These are phyloP conservation scores for Lasioglossum morio DNA, from an alignment of 2,888 invertebrate species.

Conservation along the genomic window DNA sequence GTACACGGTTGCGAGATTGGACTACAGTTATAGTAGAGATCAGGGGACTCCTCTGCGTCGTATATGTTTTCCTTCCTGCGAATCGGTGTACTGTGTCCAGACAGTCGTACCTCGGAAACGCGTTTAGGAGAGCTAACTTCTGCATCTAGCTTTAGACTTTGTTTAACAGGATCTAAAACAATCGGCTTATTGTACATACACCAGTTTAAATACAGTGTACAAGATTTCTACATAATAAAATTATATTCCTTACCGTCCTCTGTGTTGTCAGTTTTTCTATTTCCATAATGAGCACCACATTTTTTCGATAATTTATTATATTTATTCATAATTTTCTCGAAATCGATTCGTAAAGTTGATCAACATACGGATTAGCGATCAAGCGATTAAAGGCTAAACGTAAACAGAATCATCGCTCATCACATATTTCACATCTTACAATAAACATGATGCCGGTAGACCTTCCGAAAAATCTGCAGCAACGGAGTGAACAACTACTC, in stretches of 20 bases:
- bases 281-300: background rate
- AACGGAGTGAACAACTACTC: background rate
- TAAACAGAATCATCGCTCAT: constrained; percentile 23
- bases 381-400: constrained; percentile 16
- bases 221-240: background rate
- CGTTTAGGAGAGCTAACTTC: constrained; percentile 31
- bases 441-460: background rate
- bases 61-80: constrained; percentile 29
- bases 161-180: constrained; percentile 23
- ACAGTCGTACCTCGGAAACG: constrained; percentile 1
- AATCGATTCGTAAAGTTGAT: background rate
- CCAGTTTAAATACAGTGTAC: background rate
- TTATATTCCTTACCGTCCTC: constrained; percentile 38
- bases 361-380: background rate
- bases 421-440: background rate
- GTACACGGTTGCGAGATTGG: constrained; percentile 81
- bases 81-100: constrained; percentile 71
- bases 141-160: constrained; percentile 18
- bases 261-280: background rate
- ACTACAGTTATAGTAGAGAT: constrained; percentile 70
- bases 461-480: background rate
- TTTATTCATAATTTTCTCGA: constrained; percentile 44
- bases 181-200: background rate
- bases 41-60: constrained; percentile 57
- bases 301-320: constrained; percentile 12